Evolutionary conservation across 2,113 vertebrate species (phyloP), one percentile per base, ranked within the genome.

Genomic region (Psophia crepitans): DNA sequence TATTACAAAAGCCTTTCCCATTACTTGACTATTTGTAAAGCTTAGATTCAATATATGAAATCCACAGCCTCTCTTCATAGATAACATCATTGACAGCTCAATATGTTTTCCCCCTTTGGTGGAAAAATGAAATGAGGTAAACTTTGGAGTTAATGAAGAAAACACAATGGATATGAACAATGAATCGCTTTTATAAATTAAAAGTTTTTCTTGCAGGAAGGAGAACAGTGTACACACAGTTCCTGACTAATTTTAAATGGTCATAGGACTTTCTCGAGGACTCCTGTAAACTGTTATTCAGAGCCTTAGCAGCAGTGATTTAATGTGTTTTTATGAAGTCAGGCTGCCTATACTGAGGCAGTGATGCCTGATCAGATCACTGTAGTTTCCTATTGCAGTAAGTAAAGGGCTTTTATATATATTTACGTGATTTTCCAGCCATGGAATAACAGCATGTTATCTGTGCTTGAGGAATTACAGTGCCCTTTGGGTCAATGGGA

Each of bases 11-110:
- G 91, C 94, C 46, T 96, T 94, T 97, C 66, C 93, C 79, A 97
- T 98, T 97, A 97, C 87, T 84, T 88, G 91, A 96, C 75, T 98
- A 87, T 97, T 97, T 97, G 97, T 96, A 96, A 94, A 97, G 81
- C 96, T 97, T 91, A 97, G 82, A 97, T 97, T 96, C 93, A 96
- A 95, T 97, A 97, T 97, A 95, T 91, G 93, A 97, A 97, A 97
- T 90, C 87, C 4, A 1, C 91, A 94, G 91, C 93, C 78, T 84
- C 76, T 88, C 90, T 96, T 95, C 70, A 94, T 37, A 85, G 84
- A 87, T 86, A 96, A 82, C 86, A 96, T 96, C 86, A 76, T 18
- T 92, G 95, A 95, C 82, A 93, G 79, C 73, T 92, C 89, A 94
- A 91, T 93, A 91, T 56, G 91, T 92, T 95, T 84, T 78, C 90